phyloP scores from a whole-genome alignment of 2,888 invertebrate genomes.

The Aphodius granarius region DNA sequence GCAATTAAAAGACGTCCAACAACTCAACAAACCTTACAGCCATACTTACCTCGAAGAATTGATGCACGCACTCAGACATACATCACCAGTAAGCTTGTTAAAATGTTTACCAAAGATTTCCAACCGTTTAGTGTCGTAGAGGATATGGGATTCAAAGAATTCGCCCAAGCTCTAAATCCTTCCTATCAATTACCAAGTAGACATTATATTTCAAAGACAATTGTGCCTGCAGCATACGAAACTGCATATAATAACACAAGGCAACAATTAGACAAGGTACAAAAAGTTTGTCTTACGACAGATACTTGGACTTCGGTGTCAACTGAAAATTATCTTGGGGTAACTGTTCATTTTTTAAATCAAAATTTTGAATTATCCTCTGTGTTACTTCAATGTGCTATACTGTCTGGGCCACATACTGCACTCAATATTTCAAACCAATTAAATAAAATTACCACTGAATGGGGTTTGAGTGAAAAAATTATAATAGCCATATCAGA shows the following conservation, averaged over 20 bases:
- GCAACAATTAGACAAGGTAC: not conserved
- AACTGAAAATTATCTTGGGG: constrained; percentile 38
- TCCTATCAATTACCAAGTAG: not conserved
- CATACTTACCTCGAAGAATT: not conserved
- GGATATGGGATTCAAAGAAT: not conserved
- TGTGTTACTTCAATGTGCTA: constrained; percentile 34
- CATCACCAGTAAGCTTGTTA: not conserved
- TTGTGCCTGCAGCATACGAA: not conserved
- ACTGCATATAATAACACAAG: not conserved
- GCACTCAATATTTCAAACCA: constrained; percentile 35
- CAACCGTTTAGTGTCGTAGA: not conserved
- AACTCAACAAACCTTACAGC: not conserved
- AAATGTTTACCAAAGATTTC: not conserved
- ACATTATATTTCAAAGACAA: not conserved
- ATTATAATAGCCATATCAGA: constrained; percentile 38
- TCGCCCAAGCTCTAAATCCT: not conserved
- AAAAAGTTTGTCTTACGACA: constrained; percentile 31
- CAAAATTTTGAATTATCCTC: constrained; percentile 36
- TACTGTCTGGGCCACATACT: constrained; percentile 35
- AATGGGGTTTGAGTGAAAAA: constrained; percentile 39
- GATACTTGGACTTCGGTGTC: constrained; percentile 43
- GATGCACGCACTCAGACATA: not conserved
- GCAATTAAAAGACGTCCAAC: not conserved
- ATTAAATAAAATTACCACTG: constrained; percentile 33
- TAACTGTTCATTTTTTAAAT: constrained; percentile 38